Evolutionary conservation across 2,113 vertebrate genomes (phyloP).

Genomic region (Eulemur macaco): DNA sequence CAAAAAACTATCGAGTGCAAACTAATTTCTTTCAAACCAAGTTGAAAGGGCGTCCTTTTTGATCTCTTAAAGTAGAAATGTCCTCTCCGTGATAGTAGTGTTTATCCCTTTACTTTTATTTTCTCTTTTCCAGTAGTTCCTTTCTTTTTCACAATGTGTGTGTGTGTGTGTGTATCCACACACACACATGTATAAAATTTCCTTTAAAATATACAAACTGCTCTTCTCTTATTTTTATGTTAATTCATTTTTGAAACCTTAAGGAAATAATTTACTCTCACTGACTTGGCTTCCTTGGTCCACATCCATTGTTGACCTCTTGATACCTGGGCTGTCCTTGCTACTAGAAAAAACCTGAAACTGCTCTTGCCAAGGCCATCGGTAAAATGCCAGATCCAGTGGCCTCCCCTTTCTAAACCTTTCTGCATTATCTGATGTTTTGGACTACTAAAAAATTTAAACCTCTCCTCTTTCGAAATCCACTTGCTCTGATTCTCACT

Average conservation of each 20-base stretch:
- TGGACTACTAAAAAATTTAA: neutral
- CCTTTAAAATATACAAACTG: neutral
- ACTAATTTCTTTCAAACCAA: neutral
- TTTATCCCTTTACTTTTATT: neutral
- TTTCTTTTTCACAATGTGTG: neutral
- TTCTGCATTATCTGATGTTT: neutral
- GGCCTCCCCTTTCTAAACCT: neutral
- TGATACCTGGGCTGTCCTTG: neutral
- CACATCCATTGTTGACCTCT: accelerated
- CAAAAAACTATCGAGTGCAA: neutral
- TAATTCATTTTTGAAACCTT: neutral
- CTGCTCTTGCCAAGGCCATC: neutral
- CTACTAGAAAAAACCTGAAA: neutral
- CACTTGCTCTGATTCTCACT: neutral
- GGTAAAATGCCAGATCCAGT: neutral
- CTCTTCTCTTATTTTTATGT: neutral
- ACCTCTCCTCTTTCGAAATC: neutral
- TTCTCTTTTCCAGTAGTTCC: neutral
- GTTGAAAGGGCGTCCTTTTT: neutral
- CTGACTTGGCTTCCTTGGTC: neutral
- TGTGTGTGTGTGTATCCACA: neutral
- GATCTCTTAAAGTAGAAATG: neutral
- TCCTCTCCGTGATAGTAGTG: neutral
- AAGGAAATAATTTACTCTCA: neutral
- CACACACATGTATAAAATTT: neutral